Evolutionary conservation across 2,888 invertebrate species (phyloP), one percentile per base, ranked within the genome.

Genomic region (Epistrophella euchroma): DNA sequence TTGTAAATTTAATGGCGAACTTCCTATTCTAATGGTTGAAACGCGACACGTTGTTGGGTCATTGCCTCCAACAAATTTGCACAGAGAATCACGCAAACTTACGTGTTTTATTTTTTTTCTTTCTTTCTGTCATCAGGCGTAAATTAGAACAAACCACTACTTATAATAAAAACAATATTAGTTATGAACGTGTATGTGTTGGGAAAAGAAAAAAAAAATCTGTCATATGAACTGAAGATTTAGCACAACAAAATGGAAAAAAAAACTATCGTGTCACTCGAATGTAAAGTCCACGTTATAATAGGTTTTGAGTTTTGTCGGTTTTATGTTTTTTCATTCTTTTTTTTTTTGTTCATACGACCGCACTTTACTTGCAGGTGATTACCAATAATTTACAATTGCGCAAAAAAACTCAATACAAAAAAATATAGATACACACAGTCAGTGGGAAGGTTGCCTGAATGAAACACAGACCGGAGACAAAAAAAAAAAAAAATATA

Each of bases 321-420:
- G 68, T 72, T 68, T 66, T 72, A 17, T 50, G 62, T 68, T 35
- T 55, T 77, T 62, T 19, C 25, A 2, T 37, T 37, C 13, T 50
- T 55, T 40, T 25, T 71, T 71, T 40, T 25, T 19, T 32, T 2
- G 6, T 62, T 28, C 40, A 35, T 37, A 25, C 55, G 28, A 60
- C 75, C 66, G 60, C 82, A 62, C 47, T 77, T 64, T 17, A 64
- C 64, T 64, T 28, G 9, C 37, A 28, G 64, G 78, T 66, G 77
- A 86, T 82, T 78, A 86, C 77, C 77, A 82, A 82, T 82, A 78
- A 82, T 82, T 86, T 86, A 71, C 82, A 74, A 86, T 86, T 86
- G 86, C 74, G 82, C 74, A 86, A 85, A 85, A 56, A 35, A 52
- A 43, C 6, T 25, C n/a, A 47, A 9, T 2, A 37, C 0, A 37